A percentile compares a stretch with the other conserved stretches of the same genome.
Evolutionary conservation across 2,888 invertebrate genomes (phyloP).

Genomic region (Abrostola tripartita): DNA sequence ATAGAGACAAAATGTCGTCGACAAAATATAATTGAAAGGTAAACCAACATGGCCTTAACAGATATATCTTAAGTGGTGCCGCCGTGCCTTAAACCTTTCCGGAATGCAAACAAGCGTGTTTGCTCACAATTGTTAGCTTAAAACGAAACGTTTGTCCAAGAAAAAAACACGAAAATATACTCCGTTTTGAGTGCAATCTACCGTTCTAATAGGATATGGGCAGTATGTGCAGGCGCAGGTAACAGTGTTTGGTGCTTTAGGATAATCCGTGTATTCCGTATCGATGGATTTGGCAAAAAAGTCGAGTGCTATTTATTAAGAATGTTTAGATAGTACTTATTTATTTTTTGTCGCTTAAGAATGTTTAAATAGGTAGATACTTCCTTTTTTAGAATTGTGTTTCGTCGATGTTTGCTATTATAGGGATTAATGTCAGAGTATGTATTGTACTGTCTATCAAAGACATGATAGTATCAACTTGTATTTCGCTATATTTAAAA

Average conservation of each 20-base stretch:
- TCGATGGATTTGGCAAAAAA: conserved; percentile 28
- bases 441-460: no score
- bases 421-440: no score
- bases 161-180: conserved; percentile 54
- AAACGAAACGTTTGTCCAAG: conserved; percentile 66
- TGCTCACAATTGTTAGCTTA: conserved; percentile 72
- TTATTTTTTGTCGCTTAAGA: no score
- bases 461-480: no score
- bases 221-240: conserved; percentile 51
- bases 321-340: no score
- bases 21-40: conserved; percentile 46
- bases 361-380: no score
- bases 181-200: conserved; percentile 68
- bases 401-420: no score
- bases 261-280: conserved; percentile 62
- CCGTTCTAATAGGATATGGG: conserved; percentile 77
- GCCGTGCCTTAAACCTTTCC: conserved; percentile 71
- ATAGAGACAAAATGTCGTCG: conserved; percentile 27
- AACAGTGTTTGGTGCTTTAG: conserved; percentile 61
- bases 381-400: no score
- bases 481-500: no score
- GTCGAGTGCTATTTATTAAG: conserved; percentile 24
- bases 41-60: conserved; percentile 59
- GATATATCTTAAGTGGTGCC: conserved; percentile 67
- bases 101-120: conserved; percentile 74